These are phyloP conservation scores for Anguilla rostrata DNA, from an alignment of 2,113 vertebrate genomes.

Conservation along the genomic window DNA sequence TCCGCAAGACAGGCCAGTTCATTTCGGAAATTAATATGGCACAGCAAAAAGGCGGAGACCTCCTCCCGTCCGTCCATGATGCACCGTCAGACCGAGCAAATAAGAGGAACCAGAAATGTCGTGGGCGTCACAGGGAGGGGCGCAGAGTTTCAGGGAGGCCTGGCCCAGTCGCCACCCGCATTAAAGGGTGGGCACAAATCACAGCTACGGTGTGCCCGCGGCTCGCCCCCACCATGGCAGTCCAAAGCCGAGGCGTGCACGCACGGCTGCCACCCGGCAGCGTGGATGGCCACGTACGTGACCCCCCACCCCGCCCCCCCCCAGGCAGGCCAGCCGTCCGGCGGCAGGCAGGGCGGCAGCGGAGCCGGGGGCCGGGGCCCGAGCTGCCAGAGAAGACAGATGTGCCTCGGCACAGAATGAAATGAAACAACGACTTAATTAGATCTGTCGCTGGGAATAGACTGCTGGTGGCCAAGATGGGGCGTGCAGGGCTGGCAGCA, in stretches of 20 bases:
- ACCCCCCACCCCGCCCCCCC: not conserved
- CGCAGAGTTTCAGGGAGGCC: not conserved
- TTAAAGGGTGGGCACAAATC: not conserved
- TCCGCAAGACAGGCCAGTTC: slow-evolving; percentile 8
- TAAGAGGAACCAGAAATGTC: not conserved
- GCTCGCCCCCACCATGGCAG: no score
- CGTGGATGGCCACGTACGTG: not conserved
- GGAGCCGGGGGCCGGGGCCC: not conserved
- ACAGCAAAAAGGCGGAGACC: not conserved
- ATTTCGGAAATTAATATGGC: slow-evolving; percentile 15
- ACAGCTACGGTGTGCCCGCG: not conserved
- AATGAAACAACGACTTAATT: slow-evolving; percentile 37
- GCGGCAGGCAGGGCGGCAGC: not conserved
- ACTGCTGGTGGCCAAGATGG: slow-evolving; percentile 22
- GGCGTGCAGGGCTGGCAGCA: not conserved
- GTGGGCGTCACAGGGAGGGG: not conserved
- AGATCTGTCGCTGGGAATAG: slow-evolving; percentile 30
- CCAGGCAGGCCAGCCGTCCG: not conserved
- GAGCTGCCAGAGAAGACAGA: slow-evolving; percentile 29
- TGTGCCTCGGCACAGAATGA: slow-evolving; percentile 18
- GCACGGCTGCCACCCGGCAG: not conserved
- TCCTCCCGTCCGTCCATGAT: not conserved
- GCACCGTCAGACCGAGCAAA: not conserved
- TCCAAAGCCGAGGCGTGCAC: not conserved
- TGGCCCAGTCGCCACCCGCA: not conserved